Base-by-base conservation (phyloP, 1,140 invertebrate genomes). In the Aphidius gifuensis region DNA sequence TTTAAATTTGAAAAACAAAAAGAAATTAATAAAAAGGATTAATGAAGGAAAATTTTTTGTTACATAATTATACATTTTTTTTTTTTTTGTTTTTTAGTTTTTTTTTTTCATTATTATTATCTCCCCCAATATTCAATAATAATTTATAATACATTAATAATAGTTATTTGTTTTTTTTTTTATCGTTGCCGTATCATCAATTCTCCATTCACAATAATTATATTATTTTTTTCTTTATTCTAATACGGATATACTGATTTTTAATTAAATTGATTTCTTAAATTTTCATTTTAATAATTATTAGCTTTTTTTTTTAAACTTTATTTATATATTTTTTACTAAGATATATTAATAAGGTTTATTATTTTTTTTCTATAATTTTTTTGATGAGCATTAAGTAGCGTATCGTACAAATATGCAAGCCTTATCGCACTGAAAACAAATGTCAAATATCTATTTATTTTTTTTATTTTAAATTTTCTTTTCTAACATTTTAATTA, bases 141-240 rank as follows among this genome's bases (percentile, higher is more conserved):
- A 79, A 80, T 80, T 77, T 80, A 80, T 77, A 74, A 76, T 79
- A 76, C 74, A 75, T 55, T 55, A 55, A 72, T 79, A 74, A 72
- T 78, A 78, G 79, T 73, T 78, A 76, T 74, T 73, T 61, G 66
- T 66, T 59, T 32, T 32, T 32, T 32, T 32, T 32, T 32, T 32
- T 32, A 32, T 32, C 23, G 23, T 32, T 32, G 23, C 23, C 23
- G 23, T 32, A 32, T 32, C 4, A 32, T 32, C 23, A 32, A 32
- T 32, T 32, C 23, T 32, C 23, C 23, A 32, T 32, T 32, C 23
- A 32, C 23, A 32, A 32, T 32, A 58, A 73, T 78, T 71, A 68
- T 73, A 74, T 73, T 55, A 66, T 73, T 69, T 68, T 62, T 48
- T 63, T 68, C 71, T 74, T 77, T 66, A 71, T 53, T 64, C 71